Base-by-base conservation (phyloP, 2,113 vertebrate genomes). In the Gnathonemus longibarbis region DNA sequence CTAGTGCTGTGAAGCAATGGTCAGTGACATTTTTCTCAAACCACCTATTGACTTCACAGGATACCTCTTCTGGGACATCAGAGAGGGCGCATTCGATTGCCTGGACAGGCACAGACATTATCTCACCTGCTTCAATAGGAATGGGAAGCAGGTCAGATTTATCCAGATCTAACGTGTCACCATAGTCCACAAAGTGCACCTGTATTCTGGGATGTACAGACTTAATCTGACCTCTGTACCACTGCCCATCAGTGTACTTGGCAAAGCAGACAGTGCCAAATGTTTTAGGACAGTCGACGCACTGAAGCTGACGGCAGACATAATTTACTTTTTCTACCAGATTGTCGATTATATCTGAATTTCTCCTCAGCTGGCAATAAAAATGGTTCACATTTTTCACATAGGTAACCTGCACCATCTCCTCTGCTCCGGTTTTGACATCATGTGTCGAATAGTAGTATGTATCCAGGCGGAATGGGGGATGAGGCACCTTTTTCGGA, bases 151-250 rank as follows among this genome's bases (percentile, higher is more conserved):
- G 84, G 70, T 97, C 92, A 7, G 95, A 95, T 56, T 93, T 92
- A 9, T 95, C 93, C 58, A 97, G 91, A 31, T 93, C 88, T 62
- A 96, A 93, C 5, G 94, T 96, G 92, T 99, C 96, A 0, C 98
- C 98, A 92, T 97, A 99, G 94, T 99, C 98, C 91, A 99, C 98
- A 96, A 99, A 99, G 77, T 98, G 96, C 21, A 99, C 95, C 53
- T 95, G 88, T 13, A 92, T 91, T 0, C 89, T 93, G 7, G 96
- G 95, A 0, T 95, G 92, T 91, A 91, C 93, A 89, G 95, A 94
- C 52, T 89, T 94, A 88, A 98, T 94, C 50, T 97, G 91, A 24
- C 95, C 98, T 87, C 98, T 96, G 45, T 98, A 98, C 98, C 98
- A 99, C 24, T 95, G 93, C 48, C 95, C 94, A 90, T 99, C 97